Conservation (phyloP, 2,113 vertebrate species). For the Periophthalmodon schlosseri region DNA sequence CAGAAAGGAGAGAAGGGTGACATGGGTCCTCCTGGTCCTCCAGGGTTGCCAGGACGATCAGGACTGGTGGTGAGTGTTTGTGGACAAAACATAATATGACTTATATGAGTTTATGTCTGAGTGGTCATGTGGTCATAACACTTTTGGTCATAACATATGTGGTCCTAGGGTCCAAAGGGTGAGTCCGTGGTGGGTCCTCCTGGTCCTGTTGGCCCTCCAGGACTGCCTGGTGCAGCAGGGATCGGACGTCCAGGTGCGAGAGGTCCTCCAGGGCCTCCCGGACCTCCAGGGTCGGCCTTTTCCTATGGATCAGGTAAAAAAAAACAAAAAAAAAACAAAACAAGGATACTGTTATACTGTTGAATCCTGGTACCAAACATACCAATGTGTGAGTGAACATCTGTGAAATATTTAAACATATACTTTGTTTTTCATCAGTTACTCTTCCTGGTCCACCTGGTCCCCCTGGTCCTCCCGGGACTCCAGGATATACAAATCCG, state of each 20-base stretch:
- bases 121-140: background rate
- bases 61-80: slow-evolving; percentile 81
- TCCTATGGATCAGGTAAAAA: slow-evolving; percentile 78
- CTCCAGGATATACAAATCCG: slow-evolving; percentile 79
- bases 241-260: slow-evolving; percentile 83
- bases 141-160: background rate
- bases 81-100: background rate
- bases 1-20: slow-evolving; percentile 86
- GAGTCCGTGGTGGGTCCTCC: slow-evolving; percentile 84
- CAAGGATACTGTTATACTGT: background rate
- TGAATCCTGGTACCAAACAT: background rate
- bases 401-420: background rate
- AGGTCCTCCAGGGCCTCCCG: slow-evolving; percentile 84
- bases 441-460: slow-evolving; percentile 86
- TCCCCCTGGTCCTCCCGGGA: slow-evolving; percentile 85
- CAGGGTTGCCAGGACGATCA: slow-evolving; percentile 83
- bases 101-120: background rate
- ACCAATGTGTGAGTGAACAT: background rate
- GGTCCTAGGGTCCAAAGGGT: slow-evolving; percentile 88
- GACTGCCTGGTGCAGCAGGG: slow-evolving; percentile 83
- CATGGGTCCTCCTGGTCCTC: slow-evolving; percentile 70
- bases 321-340: background rate
- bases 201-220: slow-evolving; percentile 84
- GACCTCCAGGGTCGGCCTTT: slow-evolving; percentile 78
- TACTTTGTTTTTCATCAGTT: slow-evolving; percentile 46